These are phyloP conservation scores for Agrotis ipsilon DNA, from an alignment of 2,888 invertebrate genomes.

Conservation along the genomic window DNA sequence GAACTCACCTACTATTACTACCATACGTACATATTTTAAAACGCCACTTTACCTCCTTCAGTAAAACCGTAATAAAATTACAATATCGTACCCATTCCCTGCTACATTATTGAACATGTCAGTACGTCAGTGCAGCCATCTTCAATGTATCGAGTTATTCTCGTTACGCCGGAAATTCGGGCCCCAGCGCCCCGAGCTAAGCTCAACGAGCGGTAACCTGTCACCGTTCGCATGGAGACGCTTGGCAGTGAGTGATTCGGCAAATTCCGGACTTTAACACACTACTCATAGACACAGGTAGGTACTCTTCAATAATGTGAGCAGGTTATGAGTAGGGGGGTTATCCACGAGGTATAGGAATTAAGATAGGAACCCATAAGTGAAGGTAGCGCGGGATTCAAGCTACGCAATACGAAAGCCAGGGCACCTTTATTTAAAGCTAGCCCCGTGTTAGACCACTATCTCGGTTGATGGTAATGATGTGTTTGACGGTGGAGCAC, in stretches of 20 bases:
- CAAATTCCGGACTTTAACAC: slow-evolving; percentile 14
- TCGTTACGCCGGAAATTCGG: slow-evolving; percentile 23
- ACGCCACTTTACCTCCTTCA: not conserved
- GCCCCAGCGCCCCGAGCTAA: not conserved
- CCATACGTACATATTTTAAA: too few species aligned
- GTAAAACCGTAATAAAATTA: not conserved
- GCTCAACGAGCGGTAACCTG: slow-evolving; percentile 16
- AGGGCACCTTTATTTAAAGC: too few species aligned
- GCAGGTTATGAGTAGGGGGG: not conserved
- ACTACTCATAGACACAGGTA: not conserved
- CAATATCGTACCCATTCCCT: slow-evolving; percentile 1
- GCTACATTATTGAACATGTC: slow-evolving; percentile 3
- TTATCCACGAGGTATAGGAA: not conserved
- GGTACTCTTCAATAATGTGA: not conserved
- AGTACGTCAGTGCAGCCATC: not conserved
- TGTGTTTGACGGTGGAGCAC: too few species aligned
- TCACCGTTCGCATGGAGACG: slow-evolving; percentile 20
- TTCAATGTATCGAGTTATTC: slow-evolving; percentile 26
- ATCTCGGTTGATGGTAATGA: too few species aligned
- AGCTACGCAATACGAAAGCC: too few species aligned
- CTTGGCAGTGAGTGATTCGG: slow-evolving; percentile 46
- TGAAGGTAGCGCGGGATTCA: too few species aligned
- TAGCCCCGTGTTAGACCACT: too few species aligned
- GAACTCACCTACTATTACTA: too few species aligned
- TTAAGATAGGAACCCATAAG: too few species aligned